Evolutionary conservation across 1,140 invertebrate species (phyloP), one percentile per base, ranked within the genome.

Genomic region (Anoplophora glabripennis): DNA sequence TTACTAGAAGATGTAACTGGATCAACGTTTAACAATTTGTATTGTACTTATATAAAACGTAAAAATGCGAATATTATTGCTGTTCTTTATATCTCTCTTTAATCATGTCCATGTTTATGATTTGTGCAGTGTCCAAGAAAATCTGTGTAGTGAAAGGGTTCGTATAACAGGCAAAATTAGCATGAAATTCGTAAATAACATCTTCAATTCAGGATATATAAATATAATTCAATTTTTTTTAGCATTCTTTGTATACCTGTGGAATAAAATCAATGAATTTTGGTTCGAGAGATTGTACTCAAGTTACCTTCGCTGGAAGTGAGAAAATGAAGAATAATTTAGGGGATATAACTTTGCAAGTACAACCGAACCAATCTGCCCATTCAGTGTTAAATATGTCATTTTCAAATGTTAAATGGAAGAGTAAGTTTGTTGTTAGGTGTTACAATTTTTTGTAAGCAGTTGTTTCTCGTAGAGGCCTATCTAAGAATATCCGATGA

Each of bases 321-420:
- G 56, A 57, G 38, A 49, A 57, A 7, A 14, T 57, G 15, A 57
- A 57, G 28, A 9, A 8, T 28, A 15, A 37, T 12, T 49, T 57
- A 21, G 56, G 56, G 3, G 12, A 17, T 28, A 36, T 57, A 7
- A n/a, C 18, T 33, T 21, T 57, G 36, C 15, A 52, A 9, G 8
- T 52, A 12, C 8, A 28, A 11, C 33, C 11, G 11, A 11, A 15
- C 10, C 12, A 7, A 5, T 3, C 15, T 17, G 4, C 15, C 1
- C 9, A 17, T 9, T 7, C n/a, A 11, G 8, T 52, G 18, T 34
- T 40, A 12, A 57, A 17, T 18, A 51, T 12, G 7, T 15, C 40
- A 12, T 57, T 38, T 7, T 15, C 37, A 9, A 36, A 34, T 4
- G 36, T 57, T 7, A 12, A 21, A 52, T 57, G 56, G 56, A 57